Conservation (phyloP, 2,888 invertebrate species). For the Pseudococcus viburni region DNA sequence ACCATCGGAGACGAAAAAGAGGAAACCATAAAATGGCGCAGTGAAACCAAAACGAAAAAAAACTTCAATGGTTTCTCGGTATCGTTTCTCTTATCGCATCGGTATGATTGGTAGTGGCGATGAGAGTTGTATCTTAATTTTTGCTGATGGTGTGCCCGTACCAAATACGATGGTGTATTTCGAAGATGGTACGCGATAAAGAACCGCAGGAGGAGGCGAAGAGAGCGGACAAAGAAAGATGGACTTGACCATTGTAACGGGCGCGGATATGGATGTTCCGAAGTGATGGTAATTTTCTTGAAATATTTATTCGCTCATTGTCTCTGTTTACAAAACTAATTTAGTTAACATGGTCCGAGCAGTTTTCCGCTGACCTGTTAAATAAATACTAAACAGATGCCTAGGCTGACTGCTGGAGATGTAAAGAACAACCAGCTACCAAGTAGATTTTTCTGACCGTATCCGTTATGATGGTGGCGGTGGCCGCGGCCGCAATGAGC, state of each 20-base stretch:
- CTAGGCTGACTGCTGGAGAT: not conserved
- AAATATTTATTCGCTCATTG: conserved; percentile 63
- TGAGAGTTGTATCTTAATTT: not conserved
- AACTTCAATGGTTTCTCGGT: not conserved
- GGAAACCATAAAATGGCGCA: conserved; percentile 22
- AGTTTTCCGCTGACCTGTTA: conserved; percentile 35
- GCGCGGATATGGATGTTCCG: not conserved
- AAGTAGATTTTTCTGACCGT: conserved; percentile 16
- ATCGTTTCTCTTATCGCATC: not conserved
- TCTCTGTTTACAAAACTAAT: conserved; percentile 61
- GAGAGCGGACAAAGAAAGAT: conserved; percentile 6
- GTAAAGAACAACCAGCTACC: conserved; percentile 2
- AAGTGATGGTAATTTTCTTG: conserved; percentile 47
- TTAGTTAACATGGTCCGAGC: conserved; percentile 53
- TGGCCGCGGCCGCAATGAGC: conserved; percentile 24
- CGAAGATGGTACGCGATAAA: not conserved
- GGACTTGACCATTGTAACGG: conserved; percentile 31
- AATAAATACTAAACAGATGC: not conserved
- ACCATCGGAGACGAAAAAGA: conserved; percentile 4
- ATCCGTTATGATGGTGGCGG: conserved; percentile 52
- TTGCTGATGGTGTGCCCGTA: not conserved
- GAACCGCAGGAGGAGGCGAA: not conserved
- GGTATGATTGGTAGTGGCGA: not conserved
- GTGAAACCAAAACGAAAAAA: not conserved
- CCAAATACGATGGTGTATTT: not conserved